Percentiles rank a stretch among this genome's conserved stretches.
Conservation (phyloP, 2,113 vertebrate species). For the Prolemur simus region DNA sequence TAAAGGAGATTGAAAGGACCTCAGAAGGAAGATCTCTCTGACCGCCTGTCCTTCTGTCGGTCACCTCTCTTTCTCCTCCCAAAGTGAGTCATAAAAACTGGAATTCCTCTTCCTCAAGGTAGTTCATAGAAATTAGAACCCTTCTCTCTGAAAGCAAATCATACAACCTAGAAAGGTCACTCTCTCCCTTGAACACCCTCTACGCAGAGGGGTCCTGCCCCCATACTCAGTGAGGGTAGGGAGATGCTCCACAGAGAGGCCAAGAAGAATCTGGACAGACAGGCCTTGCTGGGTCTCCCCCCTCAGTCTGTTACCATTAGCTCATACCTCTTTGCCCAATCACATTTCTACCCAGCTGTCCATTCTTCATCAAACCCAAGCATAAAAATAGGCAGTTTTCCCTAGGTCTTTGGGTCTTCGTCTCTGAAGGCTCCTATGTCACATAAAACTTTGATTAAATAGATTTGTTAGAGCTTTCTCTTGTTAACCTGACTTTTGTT, state of each 20-base stretch:
- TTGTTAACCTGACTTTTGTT: not conserved
- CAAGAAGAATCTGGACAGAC: not conserved
- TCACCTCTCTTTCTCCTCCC: not conserved
- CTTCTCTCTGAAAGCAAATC: not conserved
- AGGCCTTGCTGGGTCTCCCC: not conserved
- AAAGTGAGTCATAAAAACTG: not conserved
- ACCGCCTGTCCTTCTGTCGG: not conserved
- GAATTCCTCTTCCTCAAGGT: not conserved
- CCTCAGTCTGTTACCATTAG: not conserved
- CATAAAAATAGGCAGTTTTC: not conserved
- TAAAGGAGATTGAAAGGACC: not conserved
- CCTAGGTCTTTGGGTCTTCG: not conserved
- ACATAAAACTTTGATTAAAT: not conserved
- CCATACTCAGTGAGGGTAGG: not conserved
- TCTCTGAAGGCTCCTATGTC: not conserved
- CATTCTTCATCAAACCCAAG: not conserved
- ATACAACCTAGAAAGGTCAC: too few relatives aligned
- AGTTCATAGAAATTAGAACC: not conserved
- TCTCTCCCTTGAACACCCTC: too few relatives aligned
- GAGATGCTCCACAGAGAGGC: not conserved
- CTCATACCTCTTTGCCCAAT: not conserved
- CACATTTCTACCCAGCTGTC: not conserved
- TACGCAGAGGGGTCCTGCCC: not conserved
- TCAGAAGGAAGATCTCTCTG: not conserved
- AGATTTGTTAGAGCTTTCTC: not conserved